These are phyloP conservation scores for Alloscopus bannaensis DNA, from an alignment of 2,888 invertebrate species.

Conservation along the genomic window DNA sequence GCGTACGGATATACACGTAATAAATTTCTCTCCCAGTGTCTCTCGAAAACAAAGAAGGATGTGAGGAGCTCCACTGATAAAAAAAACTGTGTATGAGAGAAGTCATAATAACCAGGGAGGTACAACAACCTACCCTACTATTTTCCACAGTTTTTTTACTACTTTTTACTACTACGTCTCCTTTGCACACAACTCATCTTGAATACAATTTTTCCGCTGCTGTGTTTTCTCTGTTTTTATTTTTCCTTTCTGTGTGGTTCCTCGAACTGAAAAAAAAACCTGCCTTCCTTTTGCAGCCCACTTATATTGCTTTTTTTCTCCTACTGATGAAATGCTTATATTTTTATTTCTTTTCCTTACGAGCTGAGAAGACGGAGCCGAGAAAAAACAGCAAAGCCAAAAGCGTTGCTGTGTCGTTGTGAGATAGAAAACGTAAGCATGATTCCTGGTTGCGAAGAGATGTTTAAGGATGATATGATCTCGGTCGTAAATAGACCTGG, in stretches of 20 bases:
- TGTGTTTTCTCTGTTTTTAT: not conserved
- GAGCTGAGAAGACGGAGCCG: slow-evolving; percentile 48
- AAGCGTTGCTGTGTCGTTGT: too few relatives aligned
- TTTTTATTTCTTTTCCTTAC: slow-evolving; percentile 57
- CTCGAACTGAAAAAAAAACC: too few relatives aligned
- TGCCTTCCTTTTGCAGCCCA: not conserved
- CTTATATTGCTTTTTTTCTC: slow-evolving; percentile 19
- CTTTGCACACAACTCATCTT: slow-evolving; percentile 4
- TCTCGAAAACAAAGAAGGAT: not conserved
- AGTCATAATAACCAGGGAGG: slow-evolving; percentile 38
- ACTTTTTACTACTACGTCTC: not conserved
- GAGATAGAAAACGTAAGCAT: not conserved
- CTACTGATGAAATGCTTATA: slow-evolving; percentile 54
- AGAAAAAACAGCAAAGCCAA: slow-evolving; percentile 36
- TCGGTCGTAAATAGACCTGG: slow-evolving; percentile 62
- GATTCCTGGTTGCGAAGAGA: slow-evolving; percentile 33
- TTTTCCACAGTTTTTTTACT: slow-evolving; percentile 37
- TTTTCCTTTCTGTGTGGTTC: too few relatives aligned
- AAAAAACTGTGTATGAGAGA: slow-evolving; percentile 6
- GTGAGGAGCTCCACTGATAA: not conserved
- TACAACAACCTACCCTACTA: slow-evolving; percentile 60
- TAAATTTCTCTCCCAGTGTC: not conserved
- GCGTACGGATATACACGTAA: slow-evolving; percentile 9
- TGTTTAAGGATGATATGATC: slow-evolving; percentile 62
- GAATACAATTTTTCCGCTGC: not conserved